A percentile compares a stretch with the other conserved stretches of the same genome.
Conservation (phyloP, 2,113 vertebrate species). For the Urocolius indicus region DNA sequence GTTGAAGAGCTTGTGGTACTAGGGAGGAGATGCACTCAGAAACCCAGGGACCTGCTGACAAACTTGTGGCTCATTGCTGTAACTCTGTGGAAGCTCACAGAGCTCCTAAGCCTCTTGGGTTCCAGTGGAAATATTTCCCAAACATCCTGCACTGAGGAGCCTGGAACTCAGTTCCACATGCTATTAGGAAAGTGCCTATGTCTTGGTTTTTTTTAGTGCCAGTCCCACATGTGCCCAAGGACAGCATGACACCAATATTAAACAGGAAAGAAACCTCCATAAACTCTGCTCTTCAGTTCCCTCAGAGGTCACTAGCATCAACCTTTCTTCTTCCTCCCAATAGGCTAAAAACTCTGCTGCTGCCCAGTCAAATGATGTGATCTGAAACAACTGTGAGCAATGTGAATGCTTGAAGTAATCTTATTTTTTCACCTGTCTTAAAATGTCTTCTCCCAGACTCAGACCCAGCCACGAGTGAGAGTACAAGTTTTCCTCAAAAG, state of each 20-base stretch:
- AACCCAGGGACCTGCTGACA: not conserved
- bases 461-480: not conserved
- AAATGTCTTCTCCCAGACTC: not conserved
- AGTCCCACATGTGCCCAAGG: not conserved
- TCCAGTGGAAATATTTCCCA: not conserved
- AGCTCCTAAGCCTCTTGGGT: not conserved
- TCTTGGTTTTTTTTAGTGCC: not conserved
- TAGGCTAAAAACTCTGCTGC: not conserved
- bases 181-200: not conserved
- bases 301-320: not conserved
- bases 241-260: not conserved
- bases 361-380: not conserved
- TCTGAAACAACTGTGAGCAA: not conserved
- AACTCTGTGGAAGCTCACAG: not conserved
- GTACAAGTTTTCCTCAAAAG: not conserved
- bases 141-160: accelerated
- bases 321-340: not conserved
- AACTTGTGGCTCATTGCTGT: not conserved
- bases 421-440: not conserved
- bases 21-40: not conserved
- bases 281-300: not conserved
- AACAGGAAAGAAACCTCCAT: not conserved
- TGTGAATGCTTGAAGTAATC: not conserved
- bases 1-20: not conserved
- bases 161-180: not conserved